Conservation (phyloP, 2,888 invertebrate genomes). For the Nezara viridula region DNA sequence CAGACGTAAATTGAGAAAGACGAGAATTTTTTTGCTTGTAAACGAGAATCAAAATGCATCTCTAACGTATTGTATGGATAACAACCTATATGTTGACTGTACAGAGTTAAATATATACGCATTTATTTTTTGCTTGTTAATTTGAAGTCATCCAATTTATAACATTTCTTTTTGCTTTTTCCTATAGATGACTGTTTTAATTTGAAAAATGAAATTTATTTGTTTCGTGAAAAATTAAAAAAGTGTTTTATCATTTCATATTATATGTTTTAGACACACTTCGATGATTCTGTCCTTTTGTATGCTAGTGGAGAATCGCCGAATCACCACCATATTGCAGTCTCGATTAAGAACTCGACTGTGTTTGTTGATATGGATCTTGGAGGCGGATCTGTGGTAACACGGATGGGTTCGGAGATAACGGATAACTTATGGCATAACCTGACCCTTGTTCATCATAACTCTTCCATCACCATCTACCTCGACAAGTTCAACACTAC, state of each 20-base stretch:
- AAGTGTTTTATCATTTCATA: constrained; percentile 48
- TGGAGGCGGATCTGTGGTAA: constrained; percentile 81
- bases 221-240: constrained; percentile 2
- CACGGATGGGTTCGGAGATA: constrained; percentile 78
- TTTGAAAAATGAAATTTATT: background rate
- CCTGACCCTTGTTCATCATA: constrained; percentile 86
- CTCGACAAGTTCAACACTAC: constrained; percentile 81
- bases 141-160: no score
- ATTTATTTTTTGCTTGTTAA: no score
- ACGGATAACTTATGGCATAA: constrained; percentile 88
- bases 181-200: no score
- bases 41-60: no score
- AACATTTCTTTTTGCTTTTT: no score
- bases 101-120: no score
- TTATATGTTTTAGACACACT: constrained; percentile 78
- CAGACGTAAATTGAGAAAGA: no score
- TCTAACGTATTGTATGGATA: no score
- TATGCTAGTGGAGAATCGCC: constrained; percentile 94
- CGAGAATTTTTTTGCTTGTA: no score
- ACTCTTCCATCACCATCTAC: constrained; percentile 80
- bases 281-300: constrained; percentile 91
- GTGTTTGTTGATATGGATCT: constrained; percentile 90
- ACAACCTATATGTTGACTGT: no score
- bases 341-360: constrained; percentile 85
- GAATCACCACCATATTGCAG: constrained; percentile 90